A percentile compares a stretch with the other conserved stretches of the same genome.
phyloP scores from a whole-genome alignment of 2,113 vertebrate species.

The Rissa tridactyla region DNA sequence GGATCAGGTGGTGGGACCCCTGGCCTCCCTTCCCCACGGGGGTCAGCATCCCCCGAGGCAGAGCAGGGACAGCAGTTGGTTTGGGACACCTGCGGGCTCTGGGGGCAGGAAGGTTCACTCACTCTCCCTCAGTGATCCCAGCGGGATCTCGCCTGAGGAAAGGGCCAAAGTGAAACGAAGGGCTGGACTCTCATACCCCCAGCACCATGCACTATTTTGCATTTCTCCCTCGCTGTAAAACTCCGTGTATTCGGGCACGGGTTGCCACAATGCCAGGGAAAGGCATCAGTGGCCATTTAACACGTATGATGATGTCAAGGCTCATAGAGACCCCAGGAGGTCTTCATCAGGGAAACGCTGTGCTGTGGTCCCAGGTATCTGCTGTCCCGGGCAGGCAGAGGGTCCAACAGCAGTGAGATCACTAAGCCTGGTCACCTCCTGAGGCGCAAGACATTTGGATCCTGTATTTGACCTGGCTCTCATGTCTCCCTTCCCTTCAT shows the following conservation, averaged over 20 bases:
- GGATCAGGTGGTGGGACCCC: neutral
- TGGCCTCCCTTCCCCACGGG: neutral
- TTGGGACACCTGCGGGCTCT: neutral
- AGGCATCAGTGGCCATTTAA: neutral
- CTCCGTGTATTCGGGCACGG: accelerated
- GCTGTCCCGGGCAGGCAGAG: neutral
- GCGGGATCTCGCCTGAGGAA: neutral
- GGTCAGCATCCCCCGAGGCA: neutral
- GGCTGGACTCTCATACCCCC: neutral
- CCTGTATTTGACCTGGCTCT: neutral
- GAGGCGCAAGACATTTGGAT: neutral
- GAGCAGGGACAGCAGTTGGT: accelerated
- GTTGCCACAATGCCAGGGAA: neutral
- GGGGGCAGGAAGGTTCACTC: neutral
- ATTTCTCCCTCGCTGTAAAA: neutral
- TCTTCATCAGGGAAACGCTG: neutral
- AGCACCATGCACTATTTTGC: neutral
- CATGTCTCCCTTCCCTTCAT: neutral
- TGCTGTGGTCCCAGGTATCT: neutral
- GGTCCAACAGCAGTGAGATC: neutral
- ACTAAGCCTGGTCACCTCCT: neutral
- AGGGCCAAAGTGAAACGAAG: neutral
- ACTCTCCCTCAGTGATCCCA: neutral
- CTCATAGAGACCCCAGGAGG: neutral
- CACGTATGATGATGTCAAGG: accelerated